Evolutionary conservation across 2,797 vertebrate genomes (phyloP).

Genomic region (Hydrolagus colliei): DNA sequence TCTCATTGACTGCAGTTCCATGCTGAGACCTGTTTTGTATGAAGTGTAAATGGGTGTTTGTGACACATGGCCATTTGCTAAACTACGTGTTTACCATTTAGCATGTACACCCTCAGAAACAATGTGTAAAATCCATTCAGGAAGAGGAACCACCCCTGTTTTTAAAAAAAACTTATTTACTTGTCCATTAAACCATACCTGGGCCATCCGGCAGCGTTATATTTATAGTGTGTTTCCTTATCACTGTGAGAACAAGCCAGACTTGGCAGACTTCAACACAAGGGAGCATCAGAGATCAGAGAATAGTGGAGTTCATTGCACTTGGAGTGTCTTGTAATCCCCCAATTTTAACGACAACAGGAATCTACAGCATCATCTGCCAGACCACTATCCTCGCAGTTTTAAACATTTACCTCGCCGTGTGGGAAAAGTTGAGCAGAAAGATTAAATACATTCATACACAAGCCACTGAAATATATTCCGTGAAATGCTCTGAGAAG

Average conservation of each 20-base stretch:
- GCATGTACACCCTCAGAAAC: not conserved
- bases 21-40: too few species aligned
- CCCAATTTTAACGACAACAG: not conserved
- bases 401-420: too few species aligned
- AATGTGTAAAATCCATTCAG: not conserved
- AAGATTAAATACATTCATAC: too few species aligned
- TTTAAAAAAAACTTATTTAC: not conserved
- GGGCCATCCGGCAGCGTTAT: not conserved
- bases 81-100: not conserved
- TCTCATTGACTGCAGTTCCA: too few species aligned
- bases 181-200: conserved; percentile 24
- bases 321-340: not conserved
- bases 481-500: not conserved
- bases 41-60: too few species aligned
- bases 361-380: not conserved
- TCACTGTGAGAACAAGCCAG: not conserved
- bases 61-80: not conserved
- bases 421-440: too few species aligned
- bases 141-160: not conserved
- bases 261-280: not conserved
- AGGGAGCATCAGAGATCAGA: conserved; percentile 20
- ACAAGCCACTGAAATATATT: not conserved
- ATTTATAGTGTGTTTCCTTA: conserved; percentile 15
- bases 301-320: not conserved
- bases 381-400: not conserved